These are phyloP conservation scores for Corvus moneduloides DNA, from an alignment of 2,113 vertebrate species.

Conservation along the genomic window DNA sequence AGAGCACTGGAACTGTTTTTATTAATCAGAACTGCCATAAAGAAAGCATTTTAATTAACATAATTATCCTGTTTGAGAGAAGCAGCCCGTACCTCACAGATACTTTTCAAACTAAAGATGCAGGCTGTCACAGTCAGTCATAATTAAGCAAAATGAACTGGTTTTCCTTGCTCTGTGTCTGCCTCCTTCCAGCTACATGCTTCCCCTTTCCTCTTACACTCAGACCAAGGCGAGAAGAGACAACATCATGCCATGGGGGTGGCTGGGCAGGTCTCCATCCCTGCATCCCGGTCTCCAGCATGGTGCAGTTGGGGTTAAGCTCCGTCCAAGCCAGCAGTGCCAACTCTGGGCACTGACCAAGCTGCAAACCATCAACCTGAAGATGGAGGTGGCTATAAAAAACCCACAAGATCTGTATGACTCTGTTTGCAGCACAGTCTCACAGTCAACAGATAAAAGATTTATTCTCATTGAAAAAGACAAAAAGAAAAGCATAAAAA, in stretches of 20 bases:
- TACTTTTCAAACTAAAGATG: slow-evolving; percentile 69
- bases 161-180: background rate
- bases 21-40: slow-evolving; percentile 77
- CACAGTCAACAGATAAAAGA: slow-evolving; percentile 22
- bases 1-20: slow-evolving; percentile 74
- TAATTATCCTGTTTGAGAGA: slow-evolving; percentile 73
- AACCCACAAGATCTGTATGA: background rate
- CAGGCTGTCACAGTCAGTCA: slow-evolving; percentile 66
- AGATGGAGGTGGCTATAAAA: slow-evolving; percentile 1
- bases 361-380: background rate
- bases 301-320: background rate
- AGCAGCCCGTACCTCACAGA: slow-evolving; percentile 64
- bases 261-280: background rate
- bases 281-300: background rate
- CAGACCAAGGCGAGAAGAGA: background rate
- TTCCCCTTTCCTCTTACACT: background rate
- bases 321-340: rapidly evolving
- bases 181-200: background rate
- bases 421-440: slow-evolving; percentile 1
- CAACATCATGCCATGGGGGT: background rate
- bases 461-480: slow-evolving; percentile 30
- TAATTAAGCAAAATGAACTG: slow-evolving; percentile 60
- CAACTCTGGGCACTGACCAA: background rate
- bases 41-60: slow-evolving; percentile 80
- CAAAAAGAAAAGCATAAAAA: slow-evolving; percentile 11